phyloP scores from a whole-genome alignment of 1,140 invertebrate species.

The Agraylea sexmaculata region DNA sequence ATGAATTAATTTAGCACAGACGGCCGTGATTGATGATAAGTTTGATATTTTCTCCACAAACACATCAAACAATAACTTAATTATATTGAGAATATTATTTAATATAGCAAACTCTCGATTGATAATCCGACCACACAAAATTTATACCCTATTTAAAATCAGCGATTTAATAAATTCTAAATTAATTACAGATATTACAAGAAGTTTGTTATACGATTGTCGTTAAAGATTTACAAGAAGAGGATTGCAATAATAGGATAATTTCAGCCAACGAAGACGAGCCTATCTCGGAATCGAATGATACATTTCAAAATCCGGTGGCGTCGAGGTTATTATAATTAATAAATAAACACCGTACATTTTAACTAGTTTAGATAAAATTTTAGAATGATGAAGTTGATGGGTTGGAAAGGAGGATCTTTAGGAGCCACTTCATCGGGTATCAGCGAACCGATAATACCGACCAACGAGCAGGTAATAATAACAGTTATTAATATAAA shows the following conservation, averaged over 20 bases:
- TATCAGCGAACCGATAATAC: conserved; percentile 33
- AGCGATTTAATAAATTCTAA: conserved; percentile 1
- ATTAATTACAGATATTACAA: conserved; percentile 24
- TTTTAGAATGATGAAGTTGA: conserved; percentile 59
- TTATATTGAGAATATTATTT: too few species aligned
- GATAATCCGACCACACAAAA: not conserved
- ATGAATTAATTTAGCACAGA: too few species aligned
- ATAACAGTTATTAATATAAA: not conserved
- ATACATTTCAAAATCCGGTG: conserved; percentile 25
- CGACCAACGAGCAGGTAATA: conserved; percentile 31
- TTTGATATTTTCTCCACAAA: too few species aligned
- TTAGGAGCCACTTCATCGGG: conserved; percentile 58
- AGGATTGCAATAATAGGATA: conserved; percentile 25
- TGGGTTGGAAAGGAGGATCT: conserved; percentile 73
- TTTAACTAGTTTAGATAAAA: too few species aligned
- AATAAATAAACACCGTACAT: too few species aligned
- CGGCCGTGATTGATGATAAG: too few species aligned
- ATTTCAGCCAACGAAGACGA: conserved; percentile 25
- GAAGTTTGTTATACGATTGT: conserved; percentile 24
- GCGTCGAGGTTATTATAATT: conserved; percentile 32
- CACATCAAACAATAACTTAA: too few species aligned
- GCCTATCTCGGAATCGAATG: conserved; percentile 9
- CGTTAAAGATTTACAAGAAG: conserved; percentile 29
- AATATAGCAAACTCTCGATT: too few species aligned
- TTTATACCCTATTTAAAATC: not conserved